These are phyloP conservation scores for Gephyroberyx darwinii DNA, from an alignment of 2,797 vertebrate species.

Conservation along the genomic window DNA sequence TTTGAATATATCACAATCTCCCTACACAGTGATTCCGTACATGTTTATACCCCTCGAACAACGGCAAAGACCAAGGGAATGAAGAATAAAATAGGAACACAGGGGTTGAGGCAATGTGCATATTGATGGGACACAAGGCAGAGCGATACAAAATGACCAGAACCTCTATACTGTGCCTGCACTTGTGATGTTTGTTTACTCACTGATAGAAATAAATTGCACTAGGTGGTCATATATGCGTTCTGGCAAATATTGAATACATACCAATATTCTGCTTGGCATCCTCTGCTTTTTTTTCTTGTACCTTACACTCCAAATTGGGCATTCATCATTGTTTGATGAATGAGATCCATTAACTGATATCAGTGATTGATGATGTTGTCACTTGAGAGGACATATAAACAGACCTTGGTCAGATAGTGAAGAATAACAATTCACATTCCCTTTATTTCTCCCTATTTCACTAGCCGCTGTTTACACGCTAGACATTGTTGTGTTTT, in stretches of 20 bases:
- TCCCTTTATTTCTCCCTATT: neutral
- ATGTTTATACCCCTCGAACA: neutral
- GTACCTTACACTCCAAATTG: neutral
- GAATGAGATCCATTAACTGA: conserved; percentile 47
- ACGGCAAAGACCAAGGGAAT: neutral
- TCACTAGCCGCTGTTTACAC: conserved; percentile 17
- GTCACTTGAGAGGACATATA: conserved; percentile 34
- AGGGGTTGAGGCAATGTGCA: neutral
- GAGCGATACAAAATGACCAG: neutral
- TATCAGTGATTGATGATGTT: conserved; percentile 48
- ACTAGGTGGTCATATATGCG: neutral
- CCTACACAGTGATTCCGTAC: neutral
- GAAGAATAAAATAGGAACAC: neutral
- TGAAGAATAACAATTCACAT: conserved; percentile 25
- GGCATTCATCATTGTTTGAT: conserved; percentile 36
- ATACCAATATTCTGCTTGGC: neutral
- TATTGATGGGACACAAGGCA: neutral
- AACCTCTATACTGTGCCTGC: neutral
- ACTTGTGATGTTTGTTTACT: neutral
- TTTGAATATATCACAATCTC: conserved; percentile 28
- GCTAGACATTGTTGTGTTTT: neutral
- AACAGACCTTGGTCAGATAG: conserved; percentile 23
- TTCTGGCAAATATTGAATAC: conserved; percentile 2
- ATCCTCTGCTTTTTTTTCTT: neutral
- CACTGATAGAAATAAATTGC: neutral